Conservation (phyloP, 2,888 invertebrate genomes). For the Microctonus hyperodae region DNA sequence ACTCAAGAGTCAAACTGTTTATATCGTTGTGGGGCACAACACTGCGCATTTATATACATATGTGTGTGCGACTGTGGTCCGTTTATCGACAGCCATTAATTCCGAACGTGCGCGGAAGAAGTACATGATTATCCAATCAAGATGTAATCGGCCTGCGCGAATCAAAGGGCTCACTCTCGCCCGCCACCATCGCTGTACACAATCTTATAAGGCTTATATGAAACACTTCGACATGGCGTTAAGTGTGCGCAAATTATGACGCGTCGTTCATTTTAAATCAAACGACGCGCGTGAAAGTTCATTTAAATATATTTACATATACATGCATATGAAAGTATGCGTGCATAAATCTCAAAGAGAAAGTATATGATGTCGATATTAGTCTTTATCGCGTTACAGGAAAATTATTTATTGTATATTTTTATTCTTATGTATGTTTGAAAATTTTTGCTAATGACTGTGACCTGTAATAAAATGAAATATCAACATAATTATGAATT, state of each 20-base stretch:
- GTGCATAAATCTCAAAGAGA: not conserved
- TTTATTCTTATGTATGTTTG: too few species aligned
- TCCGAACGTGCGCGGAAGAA: constrained; percentile 23
- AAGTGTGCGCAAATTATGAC: not conserved
- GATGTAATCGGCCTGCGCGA: constrained; percentile 4
- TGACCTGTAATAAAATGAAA: too few species aligned
- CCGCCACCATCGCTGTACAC: not conserved
- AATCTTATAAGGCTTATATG: not conserved
- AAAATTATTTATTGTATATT: too few species aligned
- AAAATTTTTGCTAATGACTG: too few species aligned
- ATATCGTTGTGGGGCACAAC: too few species aligned
- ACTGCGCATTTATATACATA: too few species aligned
- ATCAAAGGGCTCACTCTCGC: constrained; percentile 2
- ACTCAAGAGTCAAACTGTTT: too few species aligned
- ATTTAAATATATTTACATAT: not conserved
- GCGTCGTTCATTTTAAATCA: not conserved
- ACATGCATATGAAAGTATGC: not conserved
- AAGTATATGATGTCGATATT: not conserved
- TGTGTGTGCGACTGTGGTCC: not conserved
- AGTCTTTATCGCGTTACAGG: too few species aligned
- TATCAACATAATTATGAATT: too few species aligned
- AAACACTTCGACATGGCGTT: not conserved
- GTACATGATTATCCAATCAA: constrained; percentile 31
- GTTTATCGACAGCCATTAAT: constrained; percentile 28
- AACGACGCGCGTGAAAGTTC: not conserved